Evolutionary conservation across 2,797 vertebrate genomes (phyloP).

Genomic region (Cynodonichthys magdalenae): DNA sequence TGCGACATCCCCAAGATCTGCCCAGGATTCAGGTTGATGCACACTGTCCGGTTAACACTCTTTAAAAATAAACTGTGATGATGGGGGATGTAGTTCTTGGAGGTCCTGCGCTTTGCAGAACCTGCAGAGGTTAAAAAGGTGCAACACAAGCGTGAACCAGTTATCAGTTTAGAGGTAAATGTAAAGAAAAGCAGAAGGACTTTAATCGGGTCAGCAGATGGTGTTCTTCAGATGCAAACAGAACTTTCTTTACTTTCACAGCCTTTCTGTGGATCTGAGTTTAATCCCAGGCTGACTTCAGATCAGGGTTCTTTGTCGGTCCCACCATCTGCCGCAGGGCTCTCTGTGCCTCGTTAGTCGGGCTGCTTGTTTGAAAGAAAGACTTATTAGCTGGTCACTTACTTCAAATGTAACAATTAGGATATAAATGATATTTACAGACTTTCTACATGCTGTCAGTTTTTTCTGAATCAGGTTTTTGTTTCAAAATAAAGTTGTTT

Average conservation of each 20-base stretch:
- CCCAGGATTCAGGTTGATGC: conserved; percentile 89
- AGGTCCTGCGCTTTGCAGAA: no score
- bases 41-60: background rate
- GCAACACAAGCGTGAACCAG: no score
- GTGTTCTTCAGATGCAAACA: background rate
- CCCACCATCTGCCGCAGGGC: background rate
- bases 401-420: background rate
- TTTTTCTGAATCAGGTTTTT: background rate
- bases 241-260: background rate
- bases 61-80: no score
- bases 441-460: background rate
- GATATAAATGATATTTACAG: background rate
- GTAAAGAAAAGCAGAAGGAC: background rate
- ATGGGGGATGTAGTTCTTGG: no score
- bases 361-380: background rate
- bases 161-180: background rate
- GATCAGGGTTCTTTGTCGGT: background rate
- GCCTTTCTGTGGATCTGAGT: background rate
- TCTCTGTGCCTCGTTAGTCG: background rate
- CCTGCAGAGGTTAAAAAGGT: no score
- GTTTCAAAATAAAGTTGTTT: background rate
- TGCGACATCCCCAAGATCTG: conserved; percentile 85
- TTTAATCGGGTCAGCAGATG: no score
- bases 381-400: no score
- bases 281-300: conserved; percentile 5